Evolutionary conservation across 2,888 invertebrate species (phyloP).

Genomic region (Diabrotica balteata): DNA sequence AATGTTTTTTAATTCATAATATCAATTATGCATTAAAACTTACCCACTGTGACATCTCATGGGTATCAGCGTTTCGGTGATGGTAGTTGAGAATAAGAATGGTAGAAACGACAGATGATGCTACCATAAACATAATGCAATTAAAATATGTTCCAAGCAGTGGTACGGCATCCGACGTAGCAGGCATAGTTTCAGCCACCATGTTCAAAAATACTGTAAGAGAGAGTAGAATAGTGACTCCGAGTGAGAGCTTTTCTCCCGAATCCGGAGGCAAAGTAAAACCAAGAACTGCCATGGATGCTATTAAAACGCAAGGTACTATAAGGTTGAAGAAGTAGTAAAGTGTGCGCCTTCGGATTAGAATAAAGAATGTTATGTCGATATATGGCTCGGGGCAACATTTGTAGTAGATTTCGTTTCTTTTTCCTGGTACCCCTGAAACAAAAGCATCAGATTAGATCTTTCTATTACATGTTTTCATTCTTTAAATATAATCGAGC

Average conservation of each 20-base stretch:
- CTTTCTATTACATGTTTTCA: too few relatives aligned
- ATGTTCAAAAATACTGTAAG: constrained; percentile 98
- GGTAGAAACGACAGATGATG: constrained; percentile 96
- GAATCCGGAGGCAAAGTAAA: constrained; percentile 99
- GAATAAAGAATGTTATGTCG: constrained; percentile 96
- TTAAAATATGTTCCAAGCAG: constrained; percentile 96
- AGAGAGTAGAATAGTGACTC: constrained; percentile 96
- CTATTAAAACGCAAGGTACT: constrained; percentile 98
- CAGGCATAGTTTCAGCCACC: constrained; percentile 98
- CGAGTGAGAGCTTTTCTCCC: constrained; percentile 96
- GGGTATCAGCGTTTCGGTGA: constrained; percentile 95
- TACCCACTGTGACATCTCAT: constrained; percentile 98
- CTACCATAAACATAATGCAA: constrained; percentile 99
- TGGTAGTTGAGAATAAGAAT: constrained; percentile 98
- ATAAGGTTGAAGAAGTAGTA: constrained; percentile 99
- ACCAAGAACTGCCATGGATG: constrained; percentile 97
- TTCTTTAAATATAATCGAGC: too few relatives aligned
- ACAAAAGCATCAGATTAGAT: constrained; percentile 7
- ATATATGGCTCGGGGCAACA: constrained; percentile 98
- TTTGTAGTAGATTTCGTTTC: constrained; percentile 93
- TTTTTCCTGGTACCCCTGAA: constrained; percentile 89
- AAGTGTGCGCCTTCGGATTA: constrained; percentile 93
- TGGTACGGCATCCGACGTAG: constrained; percentile 93
- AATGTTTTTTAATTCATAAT: too few relatives aligned
- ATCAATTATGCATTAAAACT: constrained; percentile 53